phyloP scores from a whole-genome alignment of 2,797 vertebrate species.

The Anolis apletophallus region DNA sequence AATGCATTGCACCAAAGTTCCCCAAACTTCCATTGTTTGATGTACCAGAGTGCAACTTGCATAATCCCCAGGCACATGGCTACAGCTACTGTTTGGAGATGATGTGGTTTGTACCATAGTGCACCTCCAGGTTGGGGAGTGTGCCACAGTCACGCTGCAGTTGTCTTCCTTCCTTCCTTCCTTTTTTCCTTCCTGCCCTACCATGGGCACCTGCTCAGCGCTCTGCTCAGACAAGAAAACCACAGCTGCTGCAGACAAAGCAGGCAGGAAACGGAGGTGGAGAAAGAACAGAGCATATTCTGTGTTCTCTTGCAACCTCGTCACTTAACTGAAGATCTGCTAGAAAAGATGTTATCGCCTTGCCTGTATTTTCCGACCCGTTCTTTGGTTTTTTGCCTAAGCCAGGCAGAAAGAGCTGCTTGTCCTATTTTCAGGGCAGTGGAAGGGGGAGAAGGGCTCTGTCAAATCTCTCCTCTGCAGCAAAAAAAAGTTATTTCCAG shows the following conservation, averaged over 20 bases:
- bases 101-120: background rate
- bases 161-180: background rate
- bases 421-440: conserved; percentile 13
- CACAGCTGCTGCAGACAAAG: conserved; percentile 35
- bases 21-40: background rate
- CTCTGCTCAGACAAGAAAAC: conserved; percentile 46
- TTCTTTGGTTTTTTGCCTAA: background rate
- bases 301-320: background rate
- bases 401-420: background rate
- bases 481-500: background rate
- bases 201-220: background rate
- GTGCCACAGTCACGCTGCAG: background rate
- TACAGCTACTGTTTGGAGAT: background rate
- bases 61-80: background rate
- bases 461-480: background rate
- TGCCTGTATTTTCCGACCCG: background rate
- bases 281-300: background rate
- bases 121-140: background rate
- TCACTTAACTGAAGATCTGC: background rate
- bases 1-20: background rate
- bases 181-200: background rate
- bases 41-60: background rate
- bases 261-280: background rate
- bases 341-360: background rate
- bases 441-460: background rate